Percentiles rank a stretch among this genome's conserved stretches.
phyloP scores from a whole-genome alignment of 2,113 vertebrate genomes.

The Salvelinus alpinus region DNA sequence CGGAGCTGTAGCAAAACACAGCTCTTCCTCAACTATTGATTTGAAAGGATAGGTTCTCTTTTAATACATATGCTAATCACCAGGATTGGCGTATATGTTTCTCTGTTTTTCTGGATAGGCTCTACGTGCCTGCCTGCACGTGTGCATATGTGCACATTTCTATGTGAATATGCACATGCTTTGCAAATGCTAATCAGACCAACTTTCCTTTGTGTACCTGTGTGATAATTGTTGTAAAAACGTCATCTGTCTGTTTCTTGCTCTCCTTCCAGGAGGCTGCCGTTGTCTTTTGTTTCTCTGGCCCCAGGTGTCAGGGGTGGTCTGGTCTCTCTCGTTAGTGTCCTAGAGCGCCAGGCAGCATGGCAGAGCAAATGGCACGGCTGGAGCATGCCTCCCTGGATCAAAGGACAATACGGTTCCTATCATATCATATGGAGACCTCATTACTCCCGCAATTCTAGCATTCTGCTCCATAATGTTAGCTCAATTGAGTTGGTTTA shows the following conservation, averaged over 20 bases:
- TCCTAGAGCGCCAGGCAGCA: constrained; percentile 31
- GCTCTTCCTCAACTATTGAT: constrained; percentile 40
- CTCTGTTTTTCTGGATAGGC: constrained; percentile 27
- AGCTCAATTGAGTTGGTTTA: constrained; percentile 45
- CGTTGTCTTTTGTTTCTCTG: constrained; percentile 53
- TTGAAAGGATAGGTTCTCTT: constrained; percentile 25
- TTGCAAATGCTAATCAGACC: constrained; percentile 66
- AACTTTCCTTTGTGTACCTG: constrained; percentile 66
- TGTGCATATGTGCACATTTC: neutral
- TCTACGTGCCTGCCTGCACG: neutral
- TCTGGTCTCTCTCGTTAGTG: constrained; percentile 65
- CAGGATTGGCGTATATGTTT: neutral
- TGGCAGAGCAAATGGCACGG: constrained; percentile 22
- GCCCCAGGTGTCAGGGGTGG: constrained; percentile 63
- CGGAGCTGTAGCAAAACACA: constrained; percentile 31
- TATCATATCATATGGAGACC: constrained; percentile 65
- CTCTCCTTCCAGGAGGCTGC: constrained; percentile 49
- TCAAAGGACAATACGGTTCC: constrained; percentile 56
- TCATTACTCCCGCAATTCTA: constrained; percentile 54
- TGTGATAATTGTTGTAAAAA: constrained; percentile 62
- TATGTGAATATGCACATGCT: constrained; percentile 8
- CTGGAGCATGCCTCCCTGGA: constrained; percentile 42
- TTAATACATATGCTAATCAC: neutral
- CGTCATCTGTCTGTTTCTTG: constrained; percentile 68
- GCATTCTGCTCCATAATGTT: constrained; percentile 32